A percentile compares a stretch with the other conserved stretches of the same genome.
phyloP scores from a whole-genome alignment of 2,113 vertebrate species.

The Clupea harengus region DNA sequence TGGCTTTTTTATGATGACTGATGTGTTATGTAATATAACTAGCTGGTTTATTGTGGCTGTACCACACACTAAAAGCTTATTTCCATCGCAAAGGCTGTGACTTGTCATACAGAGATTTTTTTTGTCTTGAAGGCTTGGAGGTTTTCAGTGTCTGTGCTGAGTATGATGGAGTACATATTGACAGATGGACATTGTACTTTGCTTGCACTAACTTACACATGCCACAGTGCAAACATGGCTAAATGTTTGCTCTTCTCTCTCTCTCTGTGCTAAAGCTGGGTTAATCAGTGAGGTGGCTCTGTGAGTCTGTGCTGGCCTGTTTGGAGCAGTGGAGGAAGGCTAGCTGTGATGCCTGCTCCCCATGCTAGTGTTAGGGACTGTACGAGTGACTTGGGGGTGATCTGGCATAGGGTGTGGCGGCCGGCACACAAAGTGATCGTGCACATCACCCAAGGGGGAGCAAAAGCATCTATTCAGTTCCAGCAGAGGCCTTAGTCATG shows the following conservation, averaged over 20 bases:
- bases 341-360: not conserved
- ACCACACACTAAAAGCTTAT: not conserved
- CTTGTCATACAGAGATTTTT: not conserved
- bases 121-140: not conserved
- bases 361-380: not conserved
- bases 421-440: not conserved
- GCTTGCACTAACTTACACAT: not conserved
- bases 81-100: not conserved
- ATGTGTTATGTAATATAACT: not conserved
- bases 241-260: not conserved
- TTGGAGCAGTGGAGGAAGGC: not conserved
- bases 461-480: not conserved
- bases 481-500: not conserved
- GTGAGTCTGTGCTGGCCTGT: not conserved
- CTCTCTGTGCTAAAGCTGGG: not conserved
- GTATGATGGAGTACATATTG: not conserved
- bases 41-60: not conserved
- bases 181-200: not conserved
- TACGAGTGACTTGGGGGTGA: not conserved
- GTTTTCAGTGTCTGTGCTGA: not conserved
- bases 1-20: not conserved
- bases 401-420: not conserved
- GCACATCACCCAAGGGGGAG: not conserved
- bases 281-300: not conserved
- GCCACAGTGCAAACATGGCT: slow-evolving; percentile 9